phyloP scores from a whole-genome alignment of 2,888 invertebrate genomes.

The Athripsodes cinereus region DNA sequence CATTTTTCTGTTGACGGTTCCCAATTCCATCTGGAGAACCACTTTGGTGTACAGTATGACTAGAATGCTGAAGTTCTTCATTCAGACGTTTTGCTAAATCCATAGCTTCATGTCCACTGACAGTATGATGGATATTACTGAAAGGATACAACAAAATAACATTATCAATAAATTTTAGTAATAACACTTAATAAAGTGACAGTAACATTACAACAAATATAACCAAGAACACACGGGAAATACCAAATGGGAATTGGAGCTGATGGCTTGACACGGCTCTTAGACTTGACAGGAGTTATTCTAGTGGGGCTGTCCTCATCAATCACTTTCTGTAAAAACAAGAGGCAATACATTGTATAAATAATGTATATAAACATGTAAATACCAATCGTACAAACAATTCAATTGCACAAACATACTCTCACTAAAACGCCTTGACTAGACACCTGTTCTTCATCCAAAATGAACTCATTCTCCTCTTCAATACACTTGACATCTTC shows the following conservation, averaged over 20 bases:
- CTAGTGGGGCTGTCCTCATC: constrained; percentile 28
- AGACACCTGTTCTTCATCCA: constrained; percentile 44
- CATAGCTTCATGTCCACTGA: constrained; percentile 75
- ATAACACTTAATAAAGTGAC: no score
- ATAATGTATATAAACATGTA: background rate
- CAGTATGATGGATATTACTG: constrained; percentile 56
- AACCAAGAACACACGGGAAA: constrained; percentile 28
- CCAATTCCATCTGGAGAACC: constrained; percentile 41
- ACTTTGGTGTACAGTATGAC: constrained; percentile 30
- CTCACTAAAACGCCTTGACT: constrained; percentile 45
- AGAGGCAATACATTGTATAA: no score
- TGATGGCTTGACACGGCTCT: constrained; percentile 52
- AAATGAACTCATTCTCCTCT: constrained; percentile 56
- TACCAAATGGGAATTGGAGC: constrained; percentile 74
- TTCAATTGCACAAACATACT: constrained; percentile 32
- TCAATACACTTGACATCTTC: constrained; percentile 68
- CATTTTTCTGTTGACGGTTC: constrained; percentile 40
- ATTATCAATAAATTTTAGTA: no score
- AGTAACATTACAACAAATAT: background rate
- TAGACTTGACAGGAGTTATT: constrained; percentile 33
- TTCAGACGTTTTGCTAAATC: constrained; percentile 65
- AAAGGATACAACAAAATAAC: background rate
- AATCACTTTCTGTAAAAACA: constrained; percentile 10
- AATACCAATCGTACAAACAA: constrained; percentile 24
- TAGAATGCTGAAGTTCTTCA: constrained; percentile 51